Evolutionary conservation across 1,140 invertebrate genomes (phyloP), one percentile per base, ranked within the genome.

Genomic region (Zaprionus davidi): DNA sequence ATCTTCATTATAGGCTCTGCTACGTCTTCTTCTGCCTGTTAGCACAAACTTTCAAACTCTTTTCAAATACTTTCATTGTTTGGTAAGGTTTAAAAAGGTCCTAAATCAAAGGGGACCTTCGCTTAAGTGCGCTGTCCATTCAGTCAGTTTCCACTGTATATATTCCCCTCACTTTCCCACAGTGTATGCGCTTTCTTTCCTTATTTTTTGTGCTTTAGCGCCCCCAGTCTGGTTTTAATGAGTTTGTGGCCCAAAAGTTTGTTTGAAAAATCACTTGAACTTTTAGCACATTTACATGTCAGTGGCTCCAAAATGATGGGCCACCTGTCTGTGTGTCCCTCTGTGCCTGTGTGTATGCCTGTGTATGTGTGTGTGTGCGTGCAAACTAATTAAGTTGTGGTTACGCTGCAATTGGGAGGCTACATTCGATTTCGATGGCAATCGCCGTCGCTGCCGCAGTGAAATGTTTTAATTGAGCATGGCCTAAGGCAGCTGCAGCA

Each of bases 271-370:
- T 81, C 86, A 83, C 71, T 79, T 88, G 81, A 90, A 88, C 85
- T 90, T 90, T 90, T 90, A 82, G 84, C 84, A 88, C 84, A 88
- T 88, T 88, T 88, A 88, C 84, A 88, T 88, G 84, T 88, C 84
- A 88, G 85, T 88, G 81, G 84, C 80, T 71, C 65, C 59, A 53
- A 17, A 41, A 46, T 83, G 80, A 88, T 88, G 81, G 70, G 85
- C 82, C 86, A 90, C 85, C 85, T 90, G 85, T 88, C 34, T 24
- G 20, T 62, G 41, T 20, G 38, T 60, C 49, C 69, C 56, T 38
- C 24, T 78, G 67, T 49, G 77, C 56, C 60, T 41, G 28, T 17
- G 5, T 20, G 41, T 31, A 5, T 53, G 34, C 5, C 1, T 57
- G 15, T 84, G 53, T 31, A 12, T 57, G 63, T 20, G 49, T 65